Base-by-base conservation (phyloP, 1,140 invertebrate genomes). In the Zelostemma sp. region DNA sequence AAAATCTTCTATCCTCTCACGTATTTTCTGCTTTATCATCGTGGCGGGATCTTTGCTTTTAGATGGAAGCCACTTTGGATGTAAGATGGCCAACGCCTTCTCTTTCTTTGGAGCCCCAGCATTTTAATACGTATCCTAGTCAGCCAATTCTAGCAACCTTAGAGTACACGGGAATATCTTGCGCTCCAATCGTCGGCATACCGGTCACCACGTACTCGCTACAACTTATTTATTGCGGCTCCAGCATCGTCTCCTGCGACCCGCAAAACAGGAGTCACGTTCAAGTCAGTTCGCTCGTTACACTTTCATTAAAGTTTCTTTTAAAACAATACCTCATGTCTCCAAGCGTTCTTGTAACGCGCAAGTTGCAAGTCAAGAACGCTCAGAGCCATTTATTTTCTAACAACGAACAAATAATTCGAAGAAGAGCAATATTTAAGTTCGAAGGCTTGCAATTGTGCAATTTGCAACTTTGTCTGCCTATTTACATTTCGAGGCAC, bases 31-130 rank as follows among this genome's bases (percentile, higher is more conserved):
- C n/a, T n/a, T n/a, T n/a, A n/a, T n/a, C n/a, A n/a, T n/a, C n/a
- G n/a, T n/a, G n/a, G n/a, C n/a, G n/a, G n/a, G 2, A 35, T n/a
- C 2, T 35, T 35, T 9, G 11, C 11, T 35, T 35, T 9, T 28
- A 89, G 73, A 84, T 87, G 38, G 86, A 87, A 28, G 87, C 87
- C 77, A 88, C 87, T 56, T 85, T 92, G 62, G 92, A 94, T 63
- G 93, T 95, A 11, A 87, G 91, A 83, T 95, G 93, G 93, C 93
- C 93, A 1, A 88, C 86, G 33, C 90, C 91, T 1, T 89, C 89
- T 60, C 80, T 95, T 51, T 87, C 87, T 11, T 85, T 94, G 18
- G 90, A 90, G 50, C 92, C 92, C 0, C 89, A 92, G 72, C 88
- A 90, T 47, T 89, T 94, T 17, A 87, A 88, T 57, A 94, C 93